Conservation (phyloP, 1,140 invertebrate genomes). For the Harpegnathos saltator region DNA sequence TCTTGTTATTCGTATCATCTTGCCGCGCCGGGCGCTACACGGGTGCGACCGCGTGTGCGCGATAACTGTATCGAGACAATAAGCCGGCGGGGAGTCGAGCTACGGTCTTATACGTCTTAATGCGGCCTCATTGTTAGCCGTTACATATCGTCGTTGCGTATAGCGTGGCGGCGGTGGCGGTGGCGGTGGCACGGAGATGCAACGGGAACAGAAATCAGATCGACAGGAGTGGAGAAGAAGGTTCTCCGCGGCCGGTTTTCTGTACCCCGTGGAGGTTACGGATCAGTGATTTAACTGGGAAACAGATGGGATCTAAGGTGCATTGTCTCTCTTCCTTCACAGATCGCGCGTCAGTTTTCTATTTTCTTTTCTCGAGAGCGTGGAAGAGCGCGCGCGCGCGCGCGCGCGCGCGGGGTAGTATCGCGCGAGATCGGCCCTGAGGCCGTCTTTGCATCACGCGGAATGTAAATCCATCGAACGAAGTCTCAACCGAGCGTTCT, state of each 20-base stretch:
- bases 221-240: conserved; percentile 40
- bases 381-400: too few species aligned
- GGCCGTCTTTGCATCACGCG: conserved; percentile 10
- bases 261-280: conserved; percentile 32
- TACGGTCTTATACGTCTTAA: conserved; percentile 64
- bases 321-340: conserved; percentile 36
- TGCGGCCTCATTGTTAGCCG: conserved; percentile 64
- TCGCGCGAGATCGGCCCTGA: conserved; percentile 16
- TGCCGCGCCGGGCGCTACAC: conserved; percentile 6
- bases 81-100: conserved; percentile 55
- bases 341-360: conserved; percentile 46
- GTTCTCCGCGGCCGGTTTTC: conserved; percentile 45
- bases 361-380: conserved; percentile 3
- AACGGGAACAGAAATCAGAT: conserved; percentile 32
- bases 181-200: neutral
- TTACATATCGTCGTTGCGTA: conserved; percentile 33
- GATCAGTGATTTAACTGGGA: conserved; percentile 61
- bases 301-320: conserved; percentile 34
- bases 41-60: neutral
- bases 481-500: neutral
- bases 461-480: neutral
- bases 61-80: conserved; percentile 70
- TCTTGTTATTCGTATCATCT: conserved; percentile 66
- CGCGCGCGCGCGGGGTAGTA: neutral
- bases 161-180: neutral